phyloP scores from a whole-genome alignment of 2,113 vertebrate species.

The Rhinichthys klamathensis region DNA sequence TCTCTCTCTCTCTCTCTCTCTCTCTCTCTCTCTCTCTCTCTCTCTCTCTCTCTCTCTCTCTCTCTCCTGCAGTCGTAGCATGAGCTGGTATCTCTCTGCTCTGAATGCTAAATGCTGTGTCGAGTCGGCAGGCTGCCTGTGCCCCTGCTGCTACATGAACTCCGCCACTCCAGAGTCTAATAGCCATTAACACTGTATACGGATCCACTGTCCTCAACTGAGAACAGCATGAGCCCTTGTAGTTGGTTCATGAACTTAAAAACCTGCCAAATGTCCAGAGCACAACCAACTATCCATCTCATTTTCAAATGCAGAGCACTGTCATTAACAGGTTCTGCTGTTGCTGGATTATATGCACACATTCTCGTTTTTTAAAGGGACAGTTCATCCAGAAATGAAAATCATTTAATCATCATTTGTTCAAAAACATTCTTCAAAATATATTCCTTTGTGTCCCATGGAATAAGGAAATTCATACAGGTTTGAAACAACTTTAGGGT shows the following conservation, averaged over 20 bases:
- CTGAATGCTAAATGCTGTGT: constrained; percentile 47
- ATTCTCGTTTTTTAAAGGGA: not conserved
- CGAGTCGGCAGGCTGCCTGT: constrained; percentile 33
- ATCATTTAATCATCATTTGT: not conserved
- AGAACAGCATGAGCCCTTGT: constrained; percentile 32
- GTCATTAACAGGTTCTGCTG: not conserved
- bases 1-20: constrained; percentile 40
- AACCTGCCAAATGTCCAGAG: constrained; percentile 23
- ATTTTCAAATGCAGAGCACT: constrained; percentile 19
- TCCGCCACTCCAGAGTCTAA: constrained; percentile 36
- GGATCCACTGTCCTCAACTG: constrained; percentile 14
- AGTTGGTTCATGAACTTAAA: constrained; percentile 22
- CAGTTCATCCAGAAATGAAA: not conserved
- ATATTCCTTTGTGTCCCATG: too few relatives aligned
- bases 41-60: constrained; percentile 40
- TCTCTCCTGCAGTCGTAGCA: constrained; percentile 57
- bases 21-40: constrained; percentile 13
- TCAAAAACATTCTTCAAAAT: too few relatives aligned
- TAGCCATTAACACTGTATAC: constrained; percentile 28
- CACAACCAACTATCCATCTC: not conserved
- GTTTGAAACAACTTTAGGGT: too few relatives aligned
- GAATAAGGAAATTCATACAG: too few relatives aligned
- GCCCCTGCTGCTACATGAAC: constrained; percentile 48
- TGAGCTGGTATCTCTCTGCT: constrained; percentile 42
- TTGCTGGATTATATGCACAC: not conserved